Percentiles rank a stretch among this genome's conserved stretches.
Evolutionary conservation across 1,140 invertebrate genomes (phyloP).

Genomic region (Eriocheir sinensis): DNA sequence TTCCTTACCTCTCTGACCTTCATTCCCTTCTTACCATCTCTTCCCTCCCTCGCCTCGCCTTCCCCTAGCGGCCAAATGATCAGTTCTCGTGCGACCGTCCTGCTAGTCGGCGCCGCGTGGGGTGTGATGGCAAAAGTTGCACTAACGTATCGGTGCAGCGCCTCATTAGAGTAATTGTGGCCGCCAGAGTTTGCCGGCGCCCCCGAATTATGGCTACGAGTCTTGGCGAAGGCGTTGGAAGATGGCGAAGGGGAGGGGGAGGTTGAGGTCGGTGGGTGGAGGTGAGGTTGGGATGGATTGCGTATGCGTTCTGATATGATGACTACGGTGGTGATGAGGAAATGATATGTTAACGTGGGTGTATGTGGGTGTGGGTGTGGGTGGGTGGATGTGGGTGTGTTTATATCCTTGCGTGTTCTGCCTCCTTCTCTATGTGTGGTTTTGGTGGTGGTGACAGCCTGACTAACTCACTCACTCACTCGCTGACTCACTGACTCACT

Average conservation of each 20-base stretch:
- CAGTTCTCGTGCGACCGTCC: not conserved
- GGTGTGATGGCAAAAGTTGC: conserved; percentile 12
- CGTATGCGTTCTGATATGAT: no score
- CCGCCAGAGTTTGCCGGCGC: not conserved
- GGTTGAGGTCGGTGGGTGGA: not conserved
- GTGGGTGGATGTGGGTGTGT: no score
- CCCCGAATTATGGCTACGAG: not conserved
- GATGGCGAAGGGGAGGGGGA: no score
- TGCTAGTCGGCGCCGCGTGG: not conserved
- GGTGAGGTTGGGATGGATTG: not conserved
- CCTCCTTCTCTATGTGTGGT: no score
- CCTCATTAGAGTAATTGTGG: not conserved
- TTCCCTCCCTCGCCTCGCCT: not conserved
- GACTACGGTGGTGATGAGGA: no score
- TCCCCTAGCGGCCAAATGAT: not conserved
- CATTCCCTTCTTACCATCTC: not conserved
- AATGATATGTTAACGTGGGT: no score
- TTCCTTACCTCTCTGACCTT: not conserved
- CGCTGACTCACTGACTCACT: no score
- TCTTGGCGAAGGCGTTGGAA: no score
- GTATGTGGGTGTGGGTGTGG: no score
- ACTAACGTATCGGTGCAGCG: not conserved
- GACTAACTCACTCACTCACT: no score
- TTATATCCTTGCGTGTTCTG: no score
- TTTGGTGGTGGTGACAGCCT: not conserved